Base-by-base conservation (phyloP, 1,140 invertebrate species). In the Tetramorium alpestre region DNA sequence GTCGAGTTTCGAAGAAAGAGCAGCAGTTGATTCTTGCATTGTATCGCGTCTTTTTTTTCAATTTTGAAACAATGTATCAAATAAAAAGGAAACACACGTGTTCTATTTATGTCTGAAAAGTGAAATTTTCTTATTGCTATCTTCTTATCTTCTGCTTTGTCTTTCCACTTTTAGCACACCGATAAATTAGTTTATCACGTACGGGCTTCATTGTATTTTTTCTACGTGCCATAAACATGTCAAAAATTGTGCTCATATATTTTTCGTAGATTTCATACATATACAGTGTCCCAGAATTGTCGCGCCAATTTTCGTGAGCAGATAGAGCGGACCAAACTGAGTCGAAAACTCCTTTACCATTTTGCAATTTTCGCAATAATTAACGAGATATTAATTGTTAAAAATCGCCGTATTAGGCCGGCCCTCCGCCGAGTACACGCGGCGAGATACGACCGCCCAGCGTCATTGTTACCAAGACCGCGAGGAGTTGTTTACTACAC, bases 141-240 rank as follows among this genome's bases (percentile, higher is more conserved):
- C 3, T 33, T 33, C 33, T 33, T 33, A n/a, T 0, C 18, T 22
- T 56, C 41, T 47, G 11, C 18, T 47, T 28, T n/a, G 10, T 13
- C 16, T 64, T 7, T 8, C 18, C 16, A 41, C 6, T 62, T 33
- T 56, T 70, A 81, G 1, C 16, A n/a, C 44, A 8, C 7, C 10
- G 58, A 70, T 81, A 81, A 81, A 81, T 47, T 22, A 56, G 11
- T 78, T 78, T 22, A 47, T n/a, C 8, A 49, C n/a, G 58, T 78
- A 78, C 8, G 38, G 13, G 1, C 1, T 65, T 62, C 1, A 33
- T 62, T 62, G 11, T 22, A 7, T 33, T 75, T 18, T 0, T n/a
- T 60, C 22, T 70, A 47, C 8, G 10, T 28, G 25, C 3, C 25
- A 3, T 7, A 60, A 2, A 62, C 25, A 25, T 70, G 2, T 67